Evolutionary conservation across 2,797 vertebrate genomes (phyloP), one percentile per base, ranked within the genome.

Genomic region (Rhabdomys pumilio): DNA sequence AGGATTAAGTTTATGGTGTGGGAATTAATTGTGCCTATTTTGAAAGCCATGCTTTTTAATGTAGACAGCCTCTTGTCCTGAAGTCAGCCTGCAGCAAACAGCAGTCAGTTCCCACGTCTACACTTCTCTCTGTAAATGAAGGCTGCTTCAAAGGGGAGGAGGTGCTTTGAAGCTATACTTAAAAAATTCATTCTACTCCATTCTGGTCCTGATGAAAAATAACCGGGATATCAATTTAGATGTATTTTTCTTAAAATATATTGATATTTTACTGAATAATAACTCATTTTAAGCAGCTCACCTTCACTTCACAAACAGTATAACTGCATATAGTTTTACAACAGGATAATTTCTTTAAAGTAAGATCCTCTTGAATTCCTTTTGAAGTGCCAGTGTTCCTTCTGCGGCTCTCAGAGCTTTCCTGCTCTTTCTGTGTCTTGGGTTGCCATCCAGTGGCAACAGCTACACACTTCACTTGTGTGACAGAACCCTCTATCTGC

Each of bases 391-490:
- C 17, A 0, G 29, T 79, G 2, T 17, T 83, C 29, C 69, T 44
- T 15, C 1, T 10, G 19, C 15, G 24, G 15, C 47, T 34, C 83
- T 15, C 2, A 14, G 17, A 57, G 47, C 57, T 80, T 47, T 76
- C 86, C 13, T 53, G 5, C 34, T 75, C 3, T 98, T 98, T 93
- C 79, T 95, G 89, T 86, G 92, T 98, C 95, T 97, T 98, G 50
- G 93, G 95, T 97, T 98, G 98, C 98, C 98, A 98, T 97, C 98
- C 97, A 98, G 98, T 98, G 98, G 98, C 77, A n/a, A 96, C 61
- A 81, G 88, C 20, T 83, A 72, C 24, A 84, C 95, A 97, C 96
- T 97, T 94, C 87, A n/a, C 0, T 91, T 90, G 1, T 94, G 3
- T 0, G 61, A 55, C 12, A 79, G 91, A 96, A 9, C 0, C 29